Conservation (phyloP, 23 tunicate species). For the Clavelina lepadiformis region DNA sequence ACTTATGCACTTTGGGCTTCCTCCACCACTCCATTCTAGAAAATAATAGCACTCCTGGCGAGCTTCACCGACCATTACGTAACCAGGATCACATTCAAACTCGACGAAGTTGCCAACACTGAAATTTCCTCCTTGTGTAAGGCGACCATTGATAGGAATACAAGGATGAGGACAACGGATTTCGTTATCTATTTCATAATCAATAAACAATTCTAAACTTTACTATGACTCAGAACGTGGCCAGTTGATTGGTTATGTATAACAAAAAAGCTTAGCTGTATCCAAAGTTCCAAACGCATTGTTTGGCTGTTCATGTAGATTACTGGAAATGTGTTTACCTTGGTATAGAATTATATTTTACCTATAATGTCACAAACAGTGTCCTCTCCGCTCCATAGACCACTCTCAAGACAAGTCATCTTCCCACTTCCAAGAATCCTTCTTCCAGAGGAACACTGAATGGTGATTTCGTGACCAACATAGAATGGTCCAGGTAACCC, state of each 20-base stretch:
- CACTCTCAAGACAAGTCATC: slow-evolving; percentile 30
- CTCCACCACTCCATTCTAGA: slow-evolving; percentile 62
- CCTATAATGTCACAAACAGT: slow-evolving; percentile 44
- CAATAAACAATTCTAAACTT: too few species aligned
- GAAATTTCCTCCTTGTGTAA: slow-evolving; percentile 8
- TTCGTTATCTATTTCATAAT: too few species aligned
- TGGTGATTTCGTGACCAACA: slow-evolving; percentile 8
- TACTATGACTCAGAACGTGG: too few species aligned
- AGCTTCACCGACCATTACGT: slow-evolving; percentile 41
- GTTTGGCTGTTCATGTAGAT: too few species aligned
- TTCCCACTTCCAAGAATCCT: slow-evolving; percentile 28
- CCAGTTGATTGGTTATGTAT: too few species aligned
- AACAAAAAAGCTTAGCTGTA: too few species aligned
- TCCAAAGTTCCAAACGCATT: too few species aligned
- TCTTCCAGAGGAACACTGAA: slow-evolving; percentile 13
- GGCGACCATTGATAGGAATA: slow-evolving; percentile 33
- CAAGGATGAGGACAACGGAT: slow-evolving; percentile 71
- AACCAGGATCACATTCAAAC: slow-evolving; percentile 45
- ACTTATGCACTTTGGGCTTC: slow-evolving; percentile 59
- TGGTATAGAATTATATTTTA: too few species aligned
- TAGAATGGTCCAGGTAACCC: slow-evolving; percentile 32
- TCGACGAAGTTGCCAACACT: slow-evolving; percentile 26
- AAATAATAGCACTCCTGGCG: slow-evolving; percentile 48
- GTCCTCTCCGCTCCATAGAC: slow-evolving; percentile 44
- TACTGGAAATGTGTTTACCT: too few species aligned